Evolutionary conservation across 1,140 invertebrate genomes (phyloP), one percentile per base, ranked within the genome.

Genomic region (Anoplophora glabripennis): DNA sequence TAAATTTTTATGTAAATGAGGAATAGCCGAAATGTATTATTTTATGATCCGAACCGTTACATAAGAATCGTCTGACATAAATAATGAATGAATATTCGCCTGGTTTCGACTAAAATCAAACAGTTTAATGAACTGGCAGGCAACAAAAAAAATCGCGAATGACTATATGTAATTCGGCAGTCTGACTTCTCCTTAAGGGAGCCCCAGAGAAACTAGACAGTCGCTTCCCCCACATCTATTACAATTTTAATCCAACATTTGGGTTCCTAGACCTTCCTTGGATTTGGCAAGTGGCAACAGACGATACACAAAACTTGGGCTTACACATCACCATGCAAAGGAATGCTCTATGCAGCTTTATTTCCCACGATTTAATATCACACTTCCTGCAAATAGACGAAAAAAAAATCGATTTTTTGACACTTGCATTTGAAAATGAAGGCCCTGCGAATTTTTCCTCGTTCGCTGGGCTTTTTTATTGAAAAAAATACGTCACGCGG

Each of bases 111-210:
- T 47, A 52, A 46, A 62, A 57, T 62, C 52, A 18, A 53, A 63
- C 41, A 48, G 61, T 63, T 63, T 63, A 54, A 48, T 63, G 61
- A 63, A 63, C 61, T 41, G 61, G 41, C 52, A 8, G 41, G 49
- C 61, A 54, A 63, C 33, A 61, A 66, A 68, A 69, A 68, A 70
- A 64, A 59, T 67, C 60, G 59, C 68, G 57, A 68, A 70, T 66
- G 62, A 63, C 64, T 66, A 54, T 66, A 64, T 66, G 59, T 64
- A 70, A 61, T 70, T 70, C 59, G 64, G 66, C 59, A 55, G 64
- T 66, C 62, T 58, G 64, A 65, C 64, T 62, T 60, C 68, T 66
- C 66, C 68, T 66, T 58, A 63, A 68, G 53, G 61, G 66, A 61
- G 66, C 66, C 66, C 54, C 66, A 56, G 55, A 63, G 56, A 51